Base-by-base conservation (phyloP, 2,113 vertebrate genomes). In the Stigmatopora nigra region DNA sequence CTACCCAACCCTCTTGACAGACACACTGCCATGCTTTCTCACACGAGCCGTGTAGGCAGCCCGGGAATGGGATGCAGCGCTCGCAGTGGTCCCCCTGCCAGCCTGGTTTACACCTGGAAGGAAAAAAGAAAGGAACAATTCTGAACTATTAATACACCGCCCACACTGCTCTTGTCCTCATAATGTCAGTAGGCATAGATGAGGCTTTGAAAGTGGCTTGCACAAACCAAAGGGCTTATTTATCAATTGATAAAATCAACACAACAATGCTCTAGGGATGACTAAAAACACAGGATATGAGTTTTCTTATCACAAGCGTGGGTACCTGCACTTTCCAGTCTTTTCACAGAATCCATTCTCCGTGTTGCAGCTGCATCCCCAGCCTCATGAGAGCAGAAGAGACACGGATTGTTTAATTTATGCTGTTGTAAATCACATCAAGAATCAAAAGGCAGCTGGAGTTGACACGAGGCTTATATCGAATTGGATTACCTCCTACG, bases 1-100 rank as follows among this genome's bases (percentile, higher is more conserved):
- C 95, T 9, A 92, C 85, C 96, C 96, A 99, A 60, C 95, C 95
- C 0, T 93, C 91, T 19, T 93, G 78, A 25, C 97, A 99, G 60
- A 92, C 1, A 70, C 97, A 99, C 79, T 98, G 92, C 93, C 95
- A 94, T n/a, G 95, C 92, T 55, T 91, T 92, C 68, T 88, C 76
- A 70, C 96, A 99, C 61, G 81, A 74, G 69, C 96, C 95, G 0
- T 97, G 91, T 63, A 90, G 52, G 16, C 96, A 99, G 48, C 93
- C 94, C 0, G 93, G 92, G 68, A 92, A 90, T 44, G 91, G 89
- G 67, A 95, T n/a, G 3, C 96, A 99, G 63, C 84, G 89, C 72
- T 94, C 84, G 70, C 97, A 99, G 41, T 89, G 78, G 57, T 88
- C 84, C 14, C 95, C 96, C 69, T 92, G 89, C 96, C 96, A 99